Evolutionary conservation across 2,113 vertebrate genomes (phyloP).

Genomic region (Eublepharis macularius): DNA sequence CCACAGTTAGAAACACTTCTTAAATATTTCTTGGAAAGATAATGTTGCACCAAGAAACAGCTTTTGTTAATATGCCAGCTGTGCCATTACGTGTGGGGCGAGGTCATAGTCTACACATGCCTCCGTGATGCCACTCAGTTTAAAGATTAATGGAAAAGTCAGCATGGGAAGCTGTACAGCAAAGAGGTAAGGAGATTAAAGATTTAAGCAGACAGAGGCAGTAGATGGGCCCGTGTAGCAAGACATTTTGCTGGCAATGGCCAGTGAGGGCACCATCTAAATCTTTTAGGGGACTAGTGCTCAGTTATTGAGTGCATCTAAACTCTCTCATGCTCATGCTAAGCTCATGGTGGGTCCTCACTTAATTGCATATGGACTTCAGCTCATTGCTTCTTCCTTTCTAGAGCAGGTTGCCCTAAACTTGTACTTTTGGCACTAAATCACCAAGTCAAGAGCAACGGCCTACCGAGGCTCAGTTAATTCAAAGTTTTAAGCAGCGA

Average conservation of each 20-base stretch:
- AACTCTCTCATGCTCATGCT: background rate
- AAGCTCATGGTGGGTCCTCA: background rate
- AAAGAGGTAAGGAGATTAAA: background rate
- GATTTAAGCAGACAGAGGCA: background rate
- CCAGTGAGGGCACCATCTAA: too few species aligned
- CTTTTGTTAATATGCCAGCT: background rate
- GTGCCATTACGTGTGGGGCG: background rate
- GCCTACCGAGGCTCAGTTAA: too few species aligned
- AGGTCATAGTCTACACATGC: background rate
- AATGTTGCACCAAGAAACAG: background rate
- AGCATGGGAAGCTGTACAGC: background rate
- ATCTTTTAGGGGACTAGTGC: background rate
- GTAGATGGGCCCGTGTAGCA: background rate
- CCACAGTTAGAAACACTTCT: background rate
- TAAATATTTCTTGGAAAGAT: background rate
- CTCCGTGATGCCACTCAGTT: background rate
- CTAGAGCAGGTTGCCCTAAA: too few species aligned
- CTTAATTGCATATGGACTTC: too few species aligned
- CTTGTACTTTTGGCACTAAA: too few species aligned
- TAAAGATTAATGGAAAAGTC: constrained; percentile 37
- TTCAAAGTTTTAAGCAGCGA: too few species aligned
- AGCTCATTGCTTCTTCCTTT: too few species aligned
- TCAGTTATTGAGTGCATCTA: background rate
- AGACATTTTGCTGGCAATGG: background rate
- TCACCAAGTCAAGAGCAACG: too few species aligned